These are phyloP conservation scores for Nycticryphes semicollaris DNA, from an alignment of 2,113 vertebrate genomes.

Conservation along the genomic window DNA sequence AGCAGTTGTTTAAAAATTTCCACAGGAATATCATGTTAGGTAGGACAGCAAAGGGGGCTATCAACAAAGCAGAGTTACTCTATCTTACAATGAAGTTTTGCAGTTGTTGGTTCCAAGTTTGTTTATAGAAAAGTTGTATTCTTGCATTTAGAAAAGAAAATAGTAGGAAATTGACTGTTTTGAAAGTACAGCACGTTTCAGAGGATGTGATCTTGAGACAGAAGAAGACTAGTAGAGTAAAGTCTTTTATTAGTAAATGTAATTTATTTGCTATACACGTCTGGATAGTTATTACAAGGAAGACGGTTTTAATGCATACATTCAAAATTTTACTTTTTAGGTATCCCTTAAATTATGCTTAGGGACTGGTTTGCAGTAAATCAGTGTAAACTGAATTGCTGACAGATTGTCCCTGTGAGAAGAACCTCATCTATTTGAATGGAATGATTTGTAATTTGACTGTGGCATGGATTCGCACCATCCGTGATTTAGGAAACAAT, in stretches of 20 bases:
- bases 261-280: background rate
- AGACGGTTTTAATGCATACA: background rate
- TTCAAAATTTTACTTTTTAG: background rate
- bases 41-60: background rate
- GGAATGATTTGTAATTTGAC: background rate
- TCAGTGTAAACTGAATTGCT: background rate
- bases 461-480: background rate
- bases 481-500: background rate
- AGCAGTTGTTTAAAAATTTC: background rate
- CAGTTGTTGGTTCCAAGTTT: background rate
- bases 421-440: background rate
- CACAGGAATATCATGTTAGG: background rate
- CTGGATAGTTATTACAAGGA: background rate
- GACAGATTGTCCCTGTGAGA: background rate
- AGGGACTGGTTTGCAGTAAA: background rate
- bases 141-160: background rate
- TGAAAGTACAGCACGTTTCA: background rate
- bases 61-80: fast-evolving
- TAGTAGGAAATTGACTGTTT: background rate
- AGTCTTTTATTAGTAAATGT: background rate
- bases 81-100: background rate
- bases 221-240: background rate
- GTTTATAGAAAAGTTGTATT: background rate
- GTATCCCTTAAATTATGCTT: background rate
- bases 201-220: background rate